phyloP scores from a whole-genome alignment of 1,140 invertebrate genomes.

The Daktulosphaira vitifoliae region DNA sequence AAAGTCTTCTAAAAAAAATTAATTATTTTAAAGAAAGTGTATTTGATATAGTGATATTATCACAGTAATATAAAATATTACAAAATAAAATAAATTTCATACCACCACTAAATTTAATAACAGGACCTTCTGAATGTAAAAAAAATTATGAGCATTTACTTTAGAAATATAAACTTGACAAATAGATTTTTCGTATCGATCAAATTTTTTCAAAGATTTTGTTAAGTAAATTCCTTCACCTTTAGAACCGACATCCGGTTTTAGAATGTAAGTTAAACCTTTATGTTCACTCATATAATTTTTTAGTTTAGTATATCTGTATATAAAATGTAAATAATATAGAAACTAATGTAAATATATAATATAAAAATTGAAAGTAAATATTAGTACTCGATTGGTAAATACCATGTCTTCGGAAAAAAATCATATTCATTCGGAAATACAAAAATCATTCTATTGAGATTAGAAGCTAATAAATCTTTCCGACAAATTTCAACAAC shows the following conservation, averaged over 20 bases:
- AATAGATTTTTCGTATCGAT: not conserved
- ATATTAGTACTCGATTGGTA: conserved; percentile 80
- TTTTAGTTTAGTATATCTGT: conserved; percentile 3
- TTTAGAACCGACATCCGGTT: not conserved
- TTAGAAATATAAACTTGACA: conserved; percentile 9
- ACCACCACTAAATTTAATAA: too few species aligned
- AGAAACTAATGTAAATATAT: too few species aligned
- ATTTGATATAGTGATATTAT: too few species aligned
- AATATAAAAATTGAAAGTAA: too few species aligned
- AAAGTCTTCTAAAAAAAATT: too few species aligned
- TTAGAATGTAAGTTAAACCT: conserved; percentile 1
- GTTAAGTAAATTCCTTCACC: not conserved
- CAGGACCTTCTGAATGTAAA: too few species aligned
- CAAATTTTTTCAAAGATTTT: conserved; percentile 1
- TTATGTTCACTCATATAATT: not conserved
- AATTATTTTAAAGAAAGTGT: too few species aligned
- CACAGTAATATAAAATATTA: too few species aligned
- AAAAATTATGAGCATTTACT: not conserved
- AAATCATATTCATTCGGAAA: conserved; percentile 84
- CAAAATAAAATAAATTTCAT: too few species aligned
- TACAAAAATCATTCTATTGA: conserved; percentile 71
- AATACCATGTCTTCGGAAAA: conserved; percentile 87
- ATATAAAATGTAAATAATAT: not conserved
- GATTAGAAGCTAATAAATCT: conserved; percentile 91
- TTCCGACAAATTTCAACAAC: conserved; percentile 92